These are phyloP conservation scores for Invenusta paracnida DNA, from an alignment of 2,888 invertebrate species.

Conservation along the genomic window DNA sequence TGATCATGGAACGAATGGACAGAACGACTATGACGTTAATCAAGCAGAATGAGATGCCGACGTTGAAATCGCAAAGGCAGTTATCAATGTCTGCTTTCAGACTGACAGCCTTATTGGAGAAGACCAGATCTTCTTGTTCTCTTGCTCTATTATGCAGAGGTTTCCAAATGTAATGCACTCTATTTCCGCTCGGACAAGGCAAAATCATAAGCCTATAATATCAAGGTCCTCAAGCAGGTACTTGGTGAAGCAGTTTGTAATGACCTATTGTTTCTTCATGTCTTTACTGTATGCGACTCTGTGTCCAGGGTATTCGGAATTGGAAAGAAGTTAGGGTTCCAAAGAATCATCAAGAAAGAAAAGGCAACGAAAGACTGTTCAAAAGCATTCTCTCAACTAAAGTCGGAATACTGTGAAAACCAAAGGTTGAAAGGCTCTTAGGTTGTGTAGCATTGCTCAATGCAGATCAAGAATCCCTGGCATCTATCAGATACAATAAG, in stretches of 20 bases:
- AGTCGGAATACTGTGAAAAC: not conserved
- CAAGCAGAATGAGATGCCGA: not conserved
- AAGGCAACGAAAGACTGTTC: not conserved
- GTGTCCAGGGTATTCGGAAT: slow-evolving; percentile 36
- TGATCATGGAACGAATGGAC: not conserved
- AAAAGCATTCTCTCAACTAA: not conserved
- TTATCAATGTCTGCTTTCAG: not conserved
- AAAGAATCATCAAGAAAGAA: not conserved
- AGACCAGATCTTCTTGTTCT: not conserved
- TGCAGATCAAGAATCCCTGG: too few species aligned
- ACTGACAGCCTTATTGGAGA: not conserved
- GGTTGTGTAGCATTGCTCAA: too few species aligned
- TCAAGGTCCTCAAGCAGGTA: slow-evolving; percentile 31
- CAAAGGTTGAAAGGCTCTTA: too few species aligned
- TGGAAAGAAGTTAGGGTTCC: not conserved
- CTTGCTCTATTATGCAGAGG: not conserved
- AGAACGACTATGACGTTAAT: not conserved
- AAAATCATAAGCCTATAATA: slow-evolving; percentile 3
- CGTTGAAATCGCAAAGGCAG: not conserved
- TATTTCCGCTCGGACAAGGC: not conserved
- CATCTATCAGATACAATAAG: too few species aligned
- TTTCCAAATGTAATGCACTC: slow-evolving; percentile 8
- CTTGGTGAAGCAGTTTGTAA: slow-evolving; percentile 32
- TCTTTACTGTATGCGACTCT: slow-evolving; percentile 22
- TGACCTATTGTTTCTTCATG: slow-evolving; percentile 36